These are phyloP conservation scores for Mastomys natalensis DNA, from an alignment of 2,113 vertebrate species.

Conservation along the genomic window DNA sequence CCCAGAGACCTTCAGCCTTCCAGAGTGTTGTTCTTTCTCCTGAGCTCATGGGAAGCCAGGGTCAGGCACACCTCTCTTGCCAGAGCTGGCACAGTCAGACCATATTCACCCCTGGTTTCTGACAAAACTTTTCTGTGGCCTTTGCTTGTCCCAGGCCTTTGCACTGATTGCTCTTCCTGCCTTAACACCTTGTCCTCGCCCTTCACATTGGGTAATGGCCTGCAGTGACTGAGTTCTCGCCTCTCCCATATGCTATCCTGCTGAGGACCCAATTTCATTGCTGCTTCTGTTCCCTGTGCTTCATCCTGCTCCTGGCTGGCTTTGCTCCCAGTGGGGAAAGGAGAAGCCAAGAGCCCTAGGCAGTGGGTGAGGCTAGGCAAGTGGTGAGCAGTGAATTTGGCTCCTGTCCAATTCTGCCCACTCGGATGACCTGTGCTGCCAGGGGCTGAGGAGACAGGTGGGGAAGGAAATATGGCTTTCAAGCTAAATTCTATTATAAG, in stretches of 20 bases:
- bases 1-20: not conserved
- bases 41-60: fast-evolving
- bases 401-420: not conserved
- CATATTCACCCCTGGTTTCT: not conserved
- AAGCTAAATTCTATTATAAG: not conserved
- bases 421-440: fast-evolving
- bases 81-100: fast-evolving
- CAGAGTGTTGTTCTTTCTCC: not conserved
- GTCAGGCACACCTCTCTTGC: not conserved
- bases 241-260: not conserved
- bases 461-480: not conserved
- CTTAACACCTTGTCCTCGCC: not conserved
- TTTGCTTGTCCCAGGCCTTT: conserved; percentile 38
- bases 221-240: not conserved
- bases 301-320: not conserved
- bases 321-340: not conserved
- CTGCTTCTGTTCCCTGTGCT: not conserved
- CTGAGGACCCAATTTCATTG: not conserved
- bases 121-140: not conserved
- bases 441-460: not conserved
- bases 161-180: not conserved
- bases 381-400: not conserved
- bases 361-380: not conserved
- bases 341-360: not conserved
- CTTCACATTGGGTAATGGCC: not conserved